These are phyloP conservation scores for Vidua chalybeata DNA, from an alignment of 2,113 vertebrate genomes.

Conservation along the genomic window DNA sequence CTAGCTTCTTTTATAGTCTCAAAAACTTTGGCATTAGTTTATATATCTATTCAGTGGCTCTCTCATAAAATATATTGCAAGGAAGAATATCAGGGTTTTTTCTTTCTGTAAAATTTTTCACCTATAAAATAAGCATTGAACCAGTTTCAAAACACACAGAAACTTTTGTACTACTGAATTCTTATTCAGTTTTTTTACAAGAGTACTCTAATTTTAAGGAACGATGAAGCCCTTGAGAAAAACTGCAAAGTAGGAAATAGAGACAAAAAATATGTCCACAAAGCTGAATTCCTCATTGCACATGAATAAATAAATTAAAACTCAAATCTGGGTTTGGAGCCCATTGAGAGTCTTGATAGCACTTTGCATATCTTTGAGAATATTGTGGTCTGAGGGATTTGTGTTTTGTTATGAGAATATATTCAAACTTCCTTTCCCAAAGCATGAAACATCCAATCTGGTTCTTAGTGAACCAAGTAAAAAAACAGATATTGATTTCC, in stretches of 20 bases:
- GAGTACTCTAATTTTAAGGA: background rate
- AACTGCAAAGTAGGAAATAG: background rate
- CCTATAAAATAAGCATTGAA: background rate
- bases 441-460: background rate
- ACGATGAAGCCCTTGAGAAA: background rate
- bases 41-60: background rate
- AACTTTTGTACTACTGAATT: background rate
- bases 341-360: background rate
- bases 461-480: background rate
- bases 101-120: background rate
- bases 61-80: background rate
- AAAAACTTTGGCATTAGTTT: background rate
- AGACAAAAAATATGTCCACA: background rate
- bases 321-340: background rate
- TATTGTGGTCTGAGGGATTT: background rate
- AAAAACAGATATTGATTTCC: constrained; percentile 1
- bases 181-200: background rate
- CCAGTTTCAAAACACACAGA: background rate
- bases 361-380: background rate
- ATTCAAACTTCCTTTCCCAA: constrained; percentile 2
- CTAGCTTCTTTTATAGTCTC: background rate
- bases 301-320: background rate
- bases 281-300: background rate
- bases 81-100: background rate
- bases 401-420: background rate